Evolutionary conservation across 2,888 invertebrate species (phyloP), one percentile per base, ranked within the genome.

Genomic region (Andricus curvator): DNA sequence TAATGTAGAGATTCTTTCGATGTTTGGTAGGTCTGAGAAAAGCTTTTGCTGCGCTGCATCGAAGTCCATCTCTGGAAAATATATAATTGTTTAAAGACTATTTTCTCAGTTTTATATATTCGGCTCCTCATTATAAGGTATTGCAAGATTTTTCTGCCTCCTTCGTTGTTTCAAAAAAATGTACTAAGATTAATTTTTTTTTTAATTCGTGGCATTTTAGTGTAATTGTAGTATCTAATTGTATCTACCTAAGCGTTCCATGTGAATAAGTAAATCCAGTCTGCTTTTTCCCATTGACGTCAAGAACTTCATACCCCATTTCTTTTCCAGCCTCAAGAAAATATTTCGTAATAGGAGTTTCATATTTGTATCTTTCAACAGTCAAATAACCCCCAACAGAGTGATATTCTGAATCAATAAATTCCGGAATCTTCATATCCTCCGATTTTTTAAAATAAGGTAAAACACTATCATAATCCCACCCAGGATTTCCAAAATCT

Each of bases 21-120:
- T 95, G 94, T 79, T 94, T 93, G 0, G 94, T 94, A 0, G 96
- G 95, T 65, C 97, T 93, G 8, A 98, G 91, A 89, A 96, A 98
- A 0, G 96, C 97, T 93, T 97, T 98, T 17, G 97, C 96, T 1
- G 97, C 95, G 88, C 97, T 97, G 89, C 97, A 97, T 2, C 98
- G 94, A 1, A 97, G 93, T 0, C 98, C 98, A 80, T 97, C 94
- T 5, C 96, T 93, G 29, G 17, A 70, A 70, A 48, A 56, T 56
- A 56, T 56, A 0, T n/a, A 56, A 51, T n/a, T 8, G 51, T 51
- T 51, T 51, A 15, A 15, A 17, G 13, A 13, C 4, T 13, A 44
- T 44, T 44, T 44, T 44, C 8, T 1, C 8, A 37, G 0, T 37
- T 8, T 37, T 8, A 37, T 33, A 33, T 33, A 4, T 33, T 33